These are phyloP conservation scores for Drosophila prostipennis DNA, from an alignment of 2,888 invertebrate species.

Conservation along the genomic window DNA sequence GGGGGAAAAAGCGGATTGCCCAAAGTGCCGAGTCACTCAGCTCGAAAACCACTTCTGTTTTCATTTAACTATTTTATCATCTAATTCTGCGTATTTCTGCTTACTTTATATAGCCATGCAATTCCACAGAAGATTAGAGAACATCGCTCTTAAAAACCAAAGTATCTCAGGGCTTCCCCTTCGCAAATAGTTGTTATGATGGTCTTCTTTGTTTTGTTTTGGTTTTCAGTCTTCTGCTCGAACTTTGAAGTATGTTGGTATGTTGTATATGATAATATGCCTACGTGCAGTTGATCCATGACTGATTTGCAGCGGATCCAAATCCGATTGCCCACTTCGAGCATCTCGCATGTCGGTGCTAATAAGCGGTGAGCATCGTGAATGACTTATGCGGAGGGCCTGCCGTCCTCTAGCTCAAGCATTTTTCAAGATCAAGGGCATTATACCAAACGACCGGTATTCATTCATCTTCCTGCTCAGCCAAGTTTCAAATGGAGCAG, in stretches of 20 bases:
- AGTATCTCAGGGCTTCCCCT: conserved; percentile 24
- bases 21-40: conserved; percentile 58
- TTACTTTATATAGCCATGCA: conserved; percentile 14
- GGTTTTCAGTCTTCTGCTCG: conserved; percentile 4
- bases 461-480: conserved; percentile 37
- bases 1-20: conserved; percentile 56
- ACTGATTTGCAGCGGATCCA: conserved; percentile 32
- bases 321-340: conserved; percentile 10
- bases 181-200: conserved; percentile 1
- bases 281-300: conserved; percentile 42
- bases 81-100: conserved; percentile 31
- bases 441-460: conserved; percentile 7
- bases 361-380: conserved; percentile 21
- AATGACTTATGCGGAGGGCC: conserved; percentile 32
- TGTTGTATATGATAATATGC: conserved; percentile 27
- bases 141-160: conserved; percentile 11
- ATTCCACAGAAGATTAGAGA: conserved; percentile 24
- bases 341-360: conserved; percentile 36
- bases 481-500: conserved; percentile 7
- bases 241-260: not conserved
- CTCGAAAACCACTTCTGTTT: conserved; percentile 47
- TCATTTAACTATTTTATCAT: conserved; percentile 60
- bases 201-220: conserved; percentile 28
- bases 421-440: conserved; percentile 41
- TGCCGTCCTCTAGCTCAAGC: conserved; percentile 15